Conservation (phyloP, 1,140 invertebrate genomes). For the Thalassaphorura encarpata region DNA sequence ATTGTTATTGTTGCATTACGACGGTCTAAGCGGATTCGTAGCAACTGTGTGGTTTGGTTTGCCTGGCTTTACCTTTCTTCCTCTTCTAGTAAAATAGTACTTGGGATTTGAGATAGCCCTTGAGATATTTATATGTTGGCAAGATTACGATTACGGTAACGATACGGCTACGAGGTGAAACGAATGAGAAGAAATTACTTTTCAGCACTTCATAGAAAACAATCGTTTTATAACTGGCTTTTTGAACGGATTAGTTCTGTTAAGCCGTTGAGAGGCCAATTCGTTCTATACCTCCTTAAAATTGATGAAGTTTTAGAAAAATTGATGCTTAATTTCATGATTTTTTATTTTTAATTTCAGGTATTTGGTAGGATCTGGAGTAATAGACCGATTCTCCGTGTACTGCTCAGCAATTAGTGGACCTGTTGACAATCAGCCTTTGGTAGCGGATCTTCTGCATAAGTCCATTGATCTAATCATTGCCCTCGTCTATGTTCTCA, state of each 20-base stretch:
- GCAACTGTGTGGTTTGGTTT: too few relatives aligned
- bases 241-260: background rate
- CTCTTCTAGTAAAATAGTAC: too few relatives aligned
- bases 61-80: too few relatives aligned
- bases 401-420: slow-evolving; percentile 52
- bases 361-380: slow-evolving; percentile 54
- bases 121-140: too few relatives aligned
- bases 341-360: slow-evolving; percentile 40
- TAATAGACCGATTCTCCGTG: slow-evolving; percentile 54
- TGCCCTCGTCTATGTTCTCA: slow-evolving; percentile 44
- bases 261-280: background rate
- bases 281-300: background rate
- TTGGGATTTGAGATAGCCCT: too few relatives aligned
- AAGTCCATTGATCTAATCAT: slow-evolving; percentile 49
- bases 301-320: background rate
- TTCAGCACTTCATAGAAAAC: too few relatives aligned
- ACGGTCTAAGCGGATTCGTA: too few relatives aligned
- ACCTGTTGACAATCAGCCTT: slow-evolving; percentile 48
- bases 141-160: too few relatives aligned
- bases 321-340: background rate
- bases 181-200: too few relatives aligned
- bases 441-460: slow-evolving; percentile 45
- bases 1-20: too few relatives aligned
- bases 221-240: too few relatives aligned
- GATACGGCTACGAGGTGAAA: too few relatives aligned